phyloP scores from a whole-genome alignment of 2,113 vertebrate species.

The Rhabdomys dilectus region DNA sequence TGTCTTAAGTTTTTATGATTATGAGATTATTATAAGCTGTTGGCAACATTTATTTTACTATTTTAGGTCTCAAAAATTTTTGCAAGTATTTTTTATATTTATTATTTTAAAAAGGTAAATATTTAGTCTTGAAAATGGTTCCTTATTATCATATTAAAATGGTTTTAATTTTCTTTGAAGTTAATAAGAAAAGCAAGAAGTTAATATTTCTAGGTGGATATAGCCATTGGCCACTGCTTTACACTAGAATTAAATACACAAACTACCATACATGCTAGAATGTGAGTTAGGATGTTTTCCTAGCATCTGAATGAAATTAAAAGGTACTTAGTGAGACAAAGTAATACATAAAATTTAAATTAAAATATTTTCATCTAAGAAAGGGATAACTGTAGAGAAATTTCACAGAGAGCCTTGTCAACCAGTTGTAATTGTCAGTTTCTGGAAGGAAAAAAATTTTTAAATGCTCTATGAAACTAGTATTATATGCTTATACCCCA shows the following conservation, averaged over 20 bases:
- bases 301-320: not conserved
- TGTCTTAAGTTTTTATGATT: not conserved
- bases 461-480: rapidly evolving
- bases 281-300: not conserved
- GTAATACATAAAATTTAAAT: not conserved
- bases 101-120: not conserved
- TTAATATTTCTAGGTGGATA: not conserved
- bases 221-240: not conserved
- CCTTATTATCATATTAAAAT: not conserved
- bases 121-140: not conserved
- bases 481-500: not conserved
- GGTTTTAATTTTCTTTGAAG: not conserved
- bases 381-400: not conserved
- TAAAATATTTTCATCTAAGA: not conserved
- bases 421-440: not conserved
- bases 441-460: not conserved
- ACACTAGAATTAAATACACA: not conserved
- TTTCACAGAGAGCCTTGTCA: not conserved
- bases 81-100: not conserved
- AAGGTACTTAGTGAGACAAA: not conserved
- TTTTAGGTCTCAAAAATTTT: not conserved
- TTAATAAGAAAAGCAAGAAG: not conserved
- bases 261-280: not conserved
- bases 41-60: not conserved
- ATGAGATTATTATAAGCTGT: not conserved